Conservation (phyloP, 2,113 vertebrate genomes). For the Furnarius figulus region DNA sequence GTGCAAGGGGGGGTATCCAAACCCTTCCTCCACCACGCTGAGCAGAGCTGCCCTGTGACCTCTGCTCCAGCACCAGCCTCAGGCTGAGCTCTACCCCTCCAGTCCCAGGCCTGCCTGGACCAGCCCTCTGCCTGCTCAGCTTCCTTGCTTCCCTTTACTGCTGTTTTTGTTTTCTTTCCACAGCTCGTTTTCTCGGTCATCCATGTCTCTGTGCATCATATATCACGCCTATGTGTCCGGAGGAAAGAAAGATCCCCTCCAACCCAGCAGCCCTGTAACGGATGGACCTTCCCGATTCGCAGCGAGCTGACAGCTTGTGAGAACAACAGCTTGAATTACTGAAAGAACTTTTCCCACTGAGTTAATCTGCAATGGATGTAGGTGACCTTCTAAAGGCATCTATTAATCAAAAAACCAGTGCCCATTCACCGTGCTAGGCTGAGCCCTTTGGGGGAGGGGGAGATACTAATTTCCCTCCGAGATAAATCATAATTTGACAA, state of each 20-base stretch:
- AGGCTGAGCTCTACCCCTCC: background rate
- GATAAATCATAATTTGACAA: conserved; percentile 86
- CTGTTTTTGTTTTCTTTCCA: conserved; percentile 65
- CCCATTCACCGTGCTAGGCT: conserved; percentile 74
- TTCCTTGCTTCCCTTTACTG: background rate
- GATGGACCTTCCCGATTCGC: conserved; percentile 74
- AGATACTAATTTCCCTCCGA: conserved; percentile 78
- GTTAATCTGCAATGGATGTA: conserved; percentile 83
- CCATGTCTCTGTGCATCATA: conserved; percentile 71
- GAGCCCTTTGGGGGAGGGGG: conserved; percentile 73
- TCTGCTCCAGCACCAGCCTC: background rate
- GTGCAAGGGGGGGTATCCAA: background rate
- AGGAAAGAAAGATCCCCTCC: conserved; percentile 66
- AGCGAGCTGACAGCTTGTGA: conserved; percentile 79
- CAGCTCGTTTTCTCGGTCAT: conserved; percentile 61
- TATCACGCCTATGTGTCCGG: conserved; percentile 66
- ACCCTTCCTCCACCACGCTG: accelerated
- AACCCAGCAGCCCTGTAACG: conserved; percentile 64
- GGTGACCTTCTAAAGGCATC: conserved; percentile 83
- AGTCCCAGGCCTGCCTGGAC: background rate
- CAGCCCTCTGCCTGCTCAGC: background rate
- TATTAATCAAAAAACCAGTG: conserved; percentile 80
- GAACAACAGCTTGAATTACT: conserved; percentile 85
- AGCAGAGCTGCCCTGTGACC: background rate
- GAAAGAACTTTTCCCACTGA: conserved; percentile 84